Conservation (phyloP, 2,797 vertebrate species). For the Knipowitschia caucasica region DNA sequence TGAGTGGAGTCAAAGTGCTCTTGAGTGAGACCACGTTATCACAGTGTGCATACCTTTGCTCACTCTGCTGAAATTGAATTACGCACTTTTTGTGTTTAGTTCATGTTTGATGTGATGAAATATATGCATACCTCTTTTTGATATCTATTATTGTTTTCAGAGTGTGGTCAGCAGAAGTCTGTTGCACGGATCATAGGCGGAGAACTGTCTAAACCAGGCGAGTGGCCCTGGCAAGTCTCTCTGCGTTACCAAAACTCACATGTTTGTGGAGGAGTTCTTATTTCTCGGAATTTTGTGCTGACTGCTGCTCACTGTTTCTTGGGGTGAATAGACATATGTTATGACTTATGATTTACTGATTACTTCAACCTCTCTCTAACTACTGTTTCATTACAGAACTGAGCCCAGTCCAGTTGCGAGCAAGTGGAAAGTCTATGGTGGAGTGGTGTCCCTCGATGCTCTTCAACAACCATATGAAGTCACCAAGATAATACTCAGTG, state of each 20-base stretch:
- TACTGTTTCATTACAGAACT: constrained; percentile 2
- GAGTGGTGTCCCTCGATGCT: constrained; percentile 69
- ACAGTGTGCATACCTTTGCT: no score
- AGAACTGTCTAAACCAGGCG: constrained; percentile 61
- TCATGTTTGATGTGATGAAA: no score
- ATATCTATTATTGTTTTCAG: constrained; percentile 57
- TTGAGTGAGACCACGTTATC: no score
- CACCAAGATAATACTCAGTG: constrained; percentile 77
- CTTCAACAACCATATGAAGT: constrained; percentile 60
- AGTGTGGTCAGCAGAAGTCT: constrained; percentile 78
- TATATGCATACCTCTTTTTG: no score
- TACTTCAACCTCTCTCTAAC: not conserved
- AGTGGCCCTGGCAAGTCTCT: constrained; percentile 91
- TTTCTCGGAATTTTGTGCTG: constrained; percentile 82
- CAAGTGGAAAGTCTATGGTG: constrained; percentile 79
- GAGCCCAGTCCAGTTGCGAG: constrained; percentile 39
- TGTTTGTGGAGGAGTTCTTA: constrained; percentile 84
- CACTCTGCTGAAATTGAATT: no score
- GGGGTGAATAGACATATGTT: constrained; percentile 58
- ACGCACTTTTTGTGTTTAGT: no score
- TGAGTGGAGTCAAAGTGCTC: no score
- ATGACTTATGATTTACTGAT: not conserved
- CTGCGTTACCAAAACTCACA: constrained; percentile 73
- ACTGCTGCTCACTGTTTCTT: constrained; percentile 91
- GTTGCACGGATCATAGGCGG: constrained; percentile 85